Evolutionary conservation across 1,140 invertebrate genomes (phyloP).

Genomic region (Lepidotrigona ventralis): DNA sequence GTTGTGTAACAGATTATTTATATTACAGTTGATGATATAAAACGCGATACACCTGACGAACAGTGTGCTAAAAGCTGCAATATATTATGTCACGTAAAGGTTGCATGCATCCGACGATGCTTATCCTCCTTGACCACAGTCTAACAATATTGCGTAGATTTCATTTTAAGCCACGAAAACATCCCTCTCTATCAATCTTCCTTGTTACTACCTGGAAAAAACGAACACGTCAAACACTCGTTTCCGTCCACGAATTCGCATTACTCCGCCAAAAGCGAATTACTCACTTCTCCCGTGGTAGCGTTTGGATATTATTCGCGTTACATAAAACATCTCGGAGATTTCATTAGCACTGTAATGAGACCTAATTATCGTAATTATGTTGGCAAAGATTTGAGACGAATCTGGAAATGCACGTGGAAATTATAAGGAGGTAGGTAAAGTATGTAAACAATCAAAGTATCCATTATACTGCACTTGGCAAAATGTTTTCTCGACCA

Average conservation of each 20-base stretch:
- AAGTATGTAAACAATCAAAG: too few relatives aligned
- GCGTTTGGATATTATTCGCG: not conserved
- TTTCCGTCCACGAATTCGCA: not conserved
- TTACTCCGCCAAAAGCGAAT: not conserved
- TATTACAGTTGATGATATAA: not conserved
- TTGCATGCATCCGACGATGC: not conserved
- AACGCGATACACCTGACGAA: constrained; percentile 1
- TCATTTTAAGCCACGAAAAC: not conserved
- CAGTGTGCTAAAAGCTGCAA: constrained; percentile 1
- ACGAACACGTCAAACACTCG: not conserved
- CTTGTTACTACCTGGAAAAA: not conserved
- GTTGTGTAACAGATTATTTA: constrained; percentile 10
- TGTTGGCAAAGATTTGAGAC: not conserved
- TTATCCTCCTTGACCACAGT: not conserved
- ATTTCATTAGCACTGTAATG: not conserved
- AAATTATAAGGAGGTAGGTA: not conserved
- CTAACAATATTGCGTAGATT: not conserved
- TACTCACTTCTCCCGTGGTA: not conserved
- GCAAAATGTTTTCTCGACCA: too few relatives aligned
- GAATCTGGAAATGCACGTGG: not conserved
- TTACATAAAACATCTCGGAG: not conserved
- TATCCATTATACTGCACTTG: too few relatives aligned
- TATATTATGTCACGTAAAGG: not conserved
- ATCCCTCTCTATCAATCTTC: not conserved
- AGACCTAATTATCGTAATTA: not conserved